A percentile compares a stretch with the other conserved stretches of the same genome.
Conservation (phyloP, 1,140 invertebrate species). For the Bombus superbus region DNA sequence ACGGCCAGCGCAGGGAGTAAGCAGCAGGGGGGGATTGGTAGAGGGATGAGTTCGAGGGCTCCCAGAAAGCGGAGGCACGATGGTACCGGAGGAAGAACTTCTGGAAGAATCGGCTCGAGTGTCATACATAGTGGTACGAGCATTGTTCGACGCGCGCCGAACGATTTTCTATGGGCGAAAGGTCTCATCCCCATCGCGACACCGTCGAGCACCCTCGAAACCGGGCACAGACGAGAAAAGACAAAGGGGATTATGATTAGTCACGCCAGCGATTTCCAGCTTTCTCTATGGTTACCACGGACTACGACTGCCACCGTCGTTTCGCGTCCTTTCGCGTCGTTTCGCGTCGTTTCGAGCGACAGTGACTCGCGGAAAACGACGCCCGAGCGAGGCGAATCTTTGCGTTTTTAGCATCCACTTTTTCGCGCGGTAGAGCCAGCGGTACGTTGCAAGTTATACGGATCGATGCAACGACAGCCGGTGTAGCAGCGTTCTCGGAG, state of each 20-base stretch:
- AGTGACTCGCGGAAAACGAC: too few species aligned
- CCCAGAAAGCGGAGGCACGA: conserved; percentile 18
- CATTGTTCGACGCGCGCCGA: conserved; percentile 53
- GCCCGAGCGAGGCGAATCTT: too few species aligned
- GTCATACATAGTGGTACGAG: conserved; percentile 50
- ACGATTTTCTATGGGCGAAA: conserved; percentile 44
- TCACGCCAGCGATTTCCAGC: conserved; percentile 41
- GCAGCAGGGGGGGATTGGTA: not conserved
- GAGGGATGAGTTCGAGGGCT: conserved; percentile 44
- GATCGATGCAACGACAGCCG: not conserved
- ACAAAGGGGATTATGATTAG: conserved; percentile 48
- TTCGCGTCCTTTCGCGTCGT: not conserved
- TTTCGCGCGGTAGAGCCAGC: too few species aligned
- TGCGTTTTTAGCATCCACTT: too few species aligned
- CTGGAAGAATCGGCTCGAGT: conserved; percentile 52
- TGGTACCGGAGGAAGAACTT: conserved; percentile 32
- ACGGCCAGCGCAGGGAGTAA: not conserved
- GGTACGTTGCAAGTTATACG: not conserved
- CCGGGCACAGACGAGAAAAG: conserved; percentile 15
- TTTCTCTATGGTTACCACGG: conserved; percentile 1
- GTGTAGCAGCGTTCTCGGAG: too few species aligned
- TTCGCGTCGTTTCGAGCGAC: too few species aligned
- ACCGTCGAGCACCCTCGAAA: conserved; percentile 33
- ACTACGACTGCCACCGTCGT: not conserved
- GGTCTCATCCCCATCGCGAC: conserved; percentile 10